Base-by-base conservation (phyloP, 2,797 vertebrate species). In the Taenioides sp. region DNA sequence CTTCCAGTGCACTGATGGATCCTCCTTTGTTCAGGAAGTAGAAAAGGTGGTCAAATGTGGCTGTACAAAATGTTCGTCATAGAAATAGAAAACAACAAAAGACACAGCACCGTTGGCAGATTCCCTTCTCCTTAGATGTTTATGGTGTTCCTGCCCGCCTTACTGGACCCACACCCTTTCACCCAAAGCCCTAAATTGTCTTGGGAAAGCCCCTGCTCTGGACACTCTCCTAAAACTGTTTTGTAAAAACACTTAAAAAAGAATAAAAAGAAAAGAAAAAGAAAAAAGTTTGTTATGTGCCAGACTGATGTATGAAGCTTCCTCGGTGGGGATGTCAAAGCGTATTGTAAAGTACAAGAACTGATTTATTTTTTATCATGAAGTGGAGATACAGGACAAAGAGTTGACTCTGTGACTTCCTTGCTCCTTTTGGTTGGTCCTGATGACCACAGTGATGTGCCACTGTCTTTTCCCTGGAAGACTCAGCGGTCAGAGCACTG, bases 301-400 rank as follows among this genome's bases (percentile, higher is more conserved):
- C 89, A 96, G 95, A 98, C 96, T 96, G 93, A 94, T 95, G 93
- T 94, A 95, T 90, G 89, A 95, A 94, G 94, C 96, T 96, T 93
- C 96, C 96, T 94, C 93, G 94, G 94, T 94, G 95, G 95, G 96
- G 96, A 97, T 96, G 95, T 96, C 95, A 96, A 97, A 98, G 95
- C 96, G 96, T 98, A 97, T 97, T 98, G 96, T 98, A 98, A 97
- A 96, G 96, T 98, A 98, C 95, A 98, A 96, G 98, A 97, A 91
- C 96, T 94, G 95, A 97, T 97, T 96, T 98, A 98, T 99, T 99
- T 95, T 99, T 99, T 98, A 98, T 98, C 96, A 98, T 94, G 89
- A 94, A 94, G 92, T 88, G 89, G 88, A 94, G 94, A 89, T 92
- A 59, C 96, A 96, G 90, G 87, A 96, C 94, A 92, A 78, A 55